Conservation (phyloP, 2,113 vertebrate species). For the Colaptes auratus region DNA sequence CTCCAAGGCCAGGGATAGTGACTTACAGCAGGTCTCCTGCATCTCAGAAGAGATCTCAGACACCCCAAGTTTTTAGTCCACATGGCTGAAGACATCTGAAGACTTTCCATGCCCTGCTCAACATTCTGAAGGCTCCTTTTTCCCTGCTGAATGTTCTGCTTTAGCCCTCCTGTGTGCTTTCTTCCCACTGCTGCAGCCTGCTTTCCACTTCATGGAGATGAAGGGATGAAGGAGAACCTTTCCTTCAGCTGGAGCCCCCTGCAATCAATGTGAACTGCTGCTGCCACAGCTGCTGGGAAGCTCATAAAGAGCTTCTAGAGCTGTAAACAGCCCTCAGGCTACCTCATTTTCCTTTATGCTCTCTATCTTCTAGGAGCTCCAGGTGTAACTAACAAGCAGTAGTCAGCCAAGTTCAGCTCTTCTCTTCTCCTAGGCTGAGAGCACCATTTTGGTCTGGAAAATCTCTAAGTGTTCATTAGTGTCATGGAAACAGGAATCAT, state of each 20-base stretch:
- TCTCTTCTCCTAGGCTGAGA: background rate
- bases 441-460: background rate
- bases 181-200: constrained; percentile 52
- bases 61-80: background rate
- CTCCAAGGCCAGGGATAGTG: background rate
- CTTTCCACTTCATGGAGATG: constrained; percentile 66
- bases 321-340: constrained; percentile 33
- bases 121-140: background rate
- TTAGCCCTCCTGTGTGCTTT: constrained; percentile 55
- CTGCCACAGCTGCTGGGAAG: constrained; percentile 68
- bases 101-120: background rate
- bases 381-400: constrained; percentile 2
- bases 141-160: constrained; percentile 62
- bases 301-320: constrained; percentile 30
- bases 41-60: background rate
- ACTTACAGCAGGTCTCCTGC: background rate
- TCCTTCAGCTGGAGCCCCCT: constrained; percentile 40
- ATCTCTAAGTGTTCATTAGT: background rate
- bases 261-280: constrained; percentile 43
- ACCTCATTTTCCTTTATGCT: constrained; percentile 7
- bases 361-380: background rate
- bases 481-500: background rate
- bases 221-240: constrained; percentile 37
- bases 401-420: background rate
- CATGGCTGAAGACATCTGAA: background rate